Evolutionary conservation across 2,888 invertebrate species (phyloP).

Genomic region (Coenonympha glycerion): DNA sequence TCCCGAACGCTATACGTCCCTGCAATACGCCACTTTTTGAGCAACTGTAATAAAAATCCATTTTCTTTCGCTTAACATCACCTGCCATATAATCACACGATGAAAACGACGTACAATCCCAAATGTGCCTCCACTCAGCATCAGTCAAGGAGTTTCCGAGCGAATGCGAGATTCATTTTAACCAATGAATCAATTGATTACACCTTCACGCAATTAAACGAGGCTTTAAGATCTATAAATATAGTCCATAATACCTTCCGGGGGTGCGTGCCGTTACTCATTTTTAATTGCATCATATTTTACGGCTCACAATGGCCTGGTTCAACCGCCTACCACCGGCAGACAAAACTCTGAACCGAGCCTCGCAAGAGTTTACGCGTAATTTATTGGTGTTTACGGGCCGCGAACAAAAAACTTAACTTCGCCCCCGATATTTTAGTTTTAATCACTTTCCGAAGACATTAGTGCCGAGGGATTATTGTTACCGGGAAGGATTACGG

Average conservation of each 20-base stretch:
- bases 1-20: too few relatives aligned
- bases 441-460: constrained; percentile 26
- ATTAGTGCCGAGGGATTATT: constrained; percentile 8
- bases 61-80: too few relatives aligned
- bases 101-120: too few relatives aligned
- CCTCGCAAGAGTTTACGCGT: constrained; percentile 46
- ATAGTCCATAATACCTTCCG: background rate
- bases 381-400: constrained; percentile 29
- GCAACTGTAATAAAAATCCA: too few relatives aligned
- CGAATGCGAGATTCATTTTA: too few relatives aligned
- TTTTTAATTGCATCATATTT: constrained; percentile 29
- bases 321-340: too few relatives aligned
- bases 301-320: constrained; percentile 14
- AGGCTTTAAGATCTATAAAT: background rate
- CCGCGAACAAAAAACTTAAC: constrained; percentile 21
- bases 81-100: too few relatives aligned
- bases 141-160: too few relatives aligned
- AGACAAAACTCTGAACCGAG: constrained; percentile 20
- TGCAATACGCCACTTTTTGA: too few relatives aligned
- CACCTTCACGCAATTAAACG: background rate
- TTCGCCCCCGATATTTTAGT: constrained; percentile 17
- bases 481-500: too few relatives aligned
- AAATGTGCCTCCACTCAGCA: too few relatives aligned
- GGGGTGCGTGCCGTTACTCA: constrained; percentile 22
- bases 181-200: background rate